Base-by-base conservation (phyloP, 2,888 invertebrate species). In the Idaea biselata region DNA sequence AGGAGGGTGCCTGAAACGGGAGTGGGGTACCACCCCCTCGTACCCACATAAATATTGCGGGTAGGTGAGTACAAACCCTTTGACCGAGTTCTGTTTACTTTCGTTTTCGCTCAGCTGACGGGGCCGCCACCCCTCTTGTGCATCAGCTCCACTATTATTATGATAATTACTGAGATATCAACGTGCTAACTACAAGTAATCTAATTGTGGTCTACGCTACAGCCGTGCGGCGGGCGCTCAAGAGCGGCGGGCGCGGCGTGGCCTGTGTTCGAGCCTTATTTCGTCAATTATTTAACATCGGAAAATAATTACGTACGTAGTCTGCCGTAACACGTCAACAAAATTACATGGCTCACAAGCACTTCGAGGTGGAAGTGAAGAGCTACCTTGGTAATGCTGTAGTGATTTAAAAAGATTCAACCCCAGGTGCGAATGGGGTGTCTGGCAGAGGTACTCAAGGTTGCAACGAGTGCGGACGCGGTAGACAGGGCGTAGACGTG, bases 11-110 rank as follows among this genome's bases (percentile, higher is more conserved):
- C 85, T 80, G 86, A 77, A 86, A 85, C 80, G 89, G 90, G 89
- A 83, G 89, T 87, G 88, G 84, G 80, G 88, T 76, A 74, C 75
- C 72, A 79, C 82, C 84, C 84, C 86, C 82, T 82, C 82, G 83
- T 88, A 87, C 90, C 91, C 90, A 91, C 91, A 92, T 92, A 92
- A 92, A 92, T 91, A 92, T 92, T 92, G 91, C 86, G 91, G 90
- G 91, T 92, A 91, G 91, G 91, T 89, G 91, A 91, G 87, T 90
- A 90, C 91, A 89, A 91, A 92, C 93, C 93, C 93, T 93, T 93
- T 93, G 93, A 93, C 93, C 93, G 93, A 93, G 91, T 93, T 92
- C 92, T 93, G 92, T 92, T 92, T 92, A 93, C 93, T 93, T 93
- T 93, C 93, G 88, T 91, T 93, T 93, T 93, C 93, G 87, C 91